These are phyloP conservation scores for Agriopis aurantiaria DNA, from an alignment of 2,888 invertebrate genomes.

Conservation along the genomic window DNA sequence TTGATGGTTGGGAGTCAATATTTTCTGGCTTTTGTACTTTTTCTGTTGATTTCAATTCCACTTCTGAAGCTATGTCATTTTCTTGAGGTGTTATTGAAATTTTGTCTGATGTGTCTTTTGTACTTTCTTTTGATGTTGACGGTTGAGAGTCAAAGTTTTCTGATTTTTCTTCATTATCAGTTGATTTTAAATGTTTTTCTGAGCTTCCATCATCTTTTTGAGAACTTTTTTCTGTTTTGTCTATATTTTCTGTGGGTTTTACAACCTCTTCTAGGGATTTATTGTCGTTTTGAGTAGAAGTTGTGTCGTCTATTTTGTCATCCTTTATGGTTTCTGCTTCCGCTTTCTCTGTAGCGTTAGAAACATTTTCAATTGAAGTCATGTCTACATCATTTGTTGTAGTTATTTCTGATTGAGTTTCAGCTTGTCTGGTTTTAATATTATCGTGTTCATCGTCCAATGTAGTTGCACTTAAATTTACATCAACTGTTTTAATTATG, in stretches of 20 bases:
- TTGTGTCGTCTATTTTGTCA: neutral
- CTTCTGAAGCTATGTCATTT: neutral
- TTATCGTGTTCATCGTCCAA: neutral
- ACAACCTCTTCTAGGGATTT: neutral
- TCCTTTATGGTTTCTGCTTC: constrained; percentile 6
- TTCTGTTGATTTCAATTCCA: constrained; percentile 14
- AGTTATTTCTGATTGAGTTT: neutral
- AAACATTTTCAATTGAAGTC: constrained; percentile 3
- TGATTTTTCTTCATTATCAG: constrained; percentile 32
- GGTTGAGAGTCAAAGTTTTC: constrained; percentile 5
- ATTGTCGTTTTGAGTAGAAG: neutral
- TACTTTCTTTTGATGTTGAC: neutral
- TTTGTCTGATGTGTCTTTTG: constrained; percentile 1
- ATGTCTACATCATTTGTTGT: constrained; percentile 6
- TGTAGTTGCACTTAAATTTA: neutral
- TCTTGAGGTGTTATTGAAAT: neutral
- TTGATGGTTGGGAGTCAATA: constrained; percentile 13
- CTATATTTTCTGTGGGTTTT: neutral
- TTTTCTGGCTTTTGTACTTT: constrained; percentile 25
- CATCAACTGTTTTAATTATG: neutral
- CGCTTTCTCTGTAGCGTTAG: neutral
- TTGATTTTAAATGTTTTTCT: constrained; percentile 33
- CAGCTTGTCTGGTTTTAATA: neutral
- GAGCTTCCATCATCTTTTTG: constrained; percentile 10
- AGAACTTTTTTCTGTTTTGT: constrained; percentile 3